Evolutionary conservation across 2,113 vertebrate species (phyloP), one percentile per base, ranked within the genome.

Genomic region (Gymnocephalus cernua): DNA sequence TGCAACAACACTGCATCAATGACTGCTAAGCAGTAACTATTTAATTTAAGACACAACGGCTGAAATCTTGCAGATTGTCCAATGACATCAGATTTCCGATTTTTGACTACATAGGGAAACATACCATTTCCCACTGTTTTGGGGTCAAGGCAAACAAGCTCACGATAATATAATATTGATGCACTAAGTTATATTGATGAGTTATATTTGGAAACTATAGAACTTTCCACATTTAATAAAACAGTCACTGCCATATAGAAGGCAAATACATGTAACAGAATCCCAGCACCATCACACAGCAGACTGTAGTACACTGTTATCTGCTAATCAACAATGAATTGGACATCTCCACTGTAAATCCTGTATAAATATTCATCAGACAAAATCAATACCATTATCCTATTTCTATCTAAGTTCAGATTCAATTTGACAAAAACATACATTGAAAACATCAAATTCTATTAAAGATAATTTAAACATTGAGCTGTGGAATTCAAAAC

Each of bases 161-260:
- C 68, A 47, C 25, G 25, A 21, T 82, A 77, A 69, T 69, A 77
- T 27, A 66, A 51, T 74, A 87, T 65, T 81, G 78, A 89, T 62
- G 44, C 48, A 25, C 56, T 41, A 44, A 69, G 53, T 74, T 50
- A 25, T 47, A 88, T 87, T 53, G 80, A 89, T 78, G 69, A 21
- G 78, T 16, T 38, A 7, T 35, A 57, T 69, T 70, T 76, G 71
- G 77, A 86, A 82, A 76, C 53, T 56, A 82, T 80, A 56, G 71
- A 86, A 89, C 50, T 74, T 88, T 84, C 85, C 86, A 72, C 38
- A 84, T 53, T n/a, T 41, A 35, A 57, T 59, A 29, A 78, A 74
- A 38, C 72, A 58, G 29, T 15, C 0, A n/a, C 3, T 47, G 21
- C 32, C 48, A 73, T 19, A 59, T 1, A 4, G 57, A 7, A 59